Percentiles rank a stretch among this genome's conserved stretches.
Conservation (phyloP, 2,797 vertebrate genomes). For the Notamacropus eugenii region DNA sequence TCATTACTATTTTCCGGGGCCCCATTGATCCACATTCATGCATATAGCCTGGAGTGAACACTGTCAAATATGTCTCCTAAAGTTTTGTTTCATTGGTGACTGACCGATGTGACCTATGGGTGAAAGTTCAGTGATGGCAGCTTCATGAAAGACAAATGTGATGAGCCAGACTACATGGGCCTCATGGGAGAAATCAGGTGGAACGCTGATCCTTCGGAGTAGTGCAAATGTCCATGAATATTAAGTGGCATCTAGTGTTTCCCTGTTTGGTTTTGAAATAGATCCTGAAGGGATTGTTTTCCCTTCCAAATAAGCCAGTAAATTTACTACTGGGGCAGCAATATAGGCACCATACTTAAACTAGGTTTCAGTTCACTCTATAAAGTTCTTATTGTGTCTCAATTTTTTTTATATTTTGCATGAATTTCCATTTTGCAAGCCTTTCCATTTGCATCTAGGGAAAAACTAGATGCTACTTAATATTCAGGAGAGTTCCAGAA, state of each 20-base stretch:
- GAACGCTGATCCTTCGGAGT: constrained; percentile 43
- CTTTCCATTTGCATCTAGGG: background rate
- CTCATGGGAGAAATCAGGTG: constrained; percentile 62
- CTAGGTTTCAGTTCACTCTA: background rate
- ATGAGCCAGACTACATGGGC: constrained; percentile 59
- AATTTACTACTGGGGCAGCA: background rate
- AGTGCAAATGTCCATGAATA: constrained; percentile 60
- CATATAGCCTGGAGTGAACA: background rate
- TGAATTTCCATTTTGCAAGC: background rate
- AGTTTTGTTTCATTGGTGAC: constrained; percentile 26
- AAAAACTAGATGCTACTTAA: background rate
- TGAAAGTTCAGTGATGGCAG: constrained; percentile 60
- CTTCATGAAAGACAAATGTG: constrained; percentile 69
- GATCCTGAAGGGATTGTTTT: constrained; percentile 48
- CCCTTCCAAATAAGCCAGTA: background rate
- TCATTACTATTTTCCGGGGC: background rate
- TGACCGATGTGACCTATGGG: constrained; percentile 43
- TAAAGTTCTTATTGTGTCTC: background rate
- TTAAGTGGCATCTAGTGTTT: constrained; percentile 51
- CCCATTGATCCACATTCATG: background rate
- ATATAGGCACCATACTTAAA: background rate
- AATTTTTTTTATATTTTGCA: background rate
- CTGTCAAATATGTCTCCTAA: background rate
- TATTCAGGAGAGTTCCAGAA: background rate
- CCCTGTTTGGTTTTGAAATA: constrained; percentile 54